These are phyloP conservation scores for Dynastes maya DNA, from an alignment of 2,888 invertebrate species.

Conservation along the genomic window DNA sequence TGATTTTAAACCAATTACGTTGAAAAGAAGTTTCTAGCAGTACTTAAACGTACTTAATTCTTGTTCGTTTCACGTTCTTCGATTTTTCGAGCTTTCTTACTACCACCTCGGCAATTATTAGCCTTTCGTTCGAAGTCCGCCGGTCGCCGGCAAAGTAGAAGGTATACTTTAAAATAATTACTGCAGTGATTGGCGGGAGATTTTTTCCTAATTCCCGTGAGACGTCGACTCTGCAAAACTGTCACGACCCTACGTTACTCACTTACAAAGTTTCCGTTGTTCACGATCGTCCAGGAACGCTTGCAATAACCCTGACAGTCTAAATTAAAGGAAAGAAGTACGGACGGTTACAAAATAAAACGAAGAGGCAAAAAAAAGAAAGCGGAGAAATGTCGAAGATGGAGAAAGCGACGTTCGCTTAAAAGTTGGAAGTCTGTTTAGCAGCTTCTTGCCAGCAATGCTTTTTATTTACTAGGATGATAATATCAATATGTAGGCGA, in stretches of 20 bases:
- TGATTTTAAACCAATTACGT: too few species aligned
- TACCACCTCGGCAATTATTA: conserved; percentile 26
- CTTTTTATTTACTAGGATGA: too few species aligned
- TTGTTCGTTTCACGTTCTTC: neutral
- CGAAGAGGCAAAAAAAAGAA: neutral
- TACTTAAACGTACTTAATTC: too few species aligned
- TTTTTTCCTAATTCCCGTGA: conserved; percentile 58
- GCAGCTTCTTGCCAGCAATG: neutral
- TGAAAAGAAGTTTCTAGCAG: too few species aligned
- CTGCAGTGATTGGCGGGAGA: conserved; percentile 67
- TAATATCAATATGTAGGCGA: too few species aligned
- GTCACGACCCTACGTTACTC: conserved; percentile 62
- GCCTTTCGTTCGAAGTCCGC: conserved; percentile 29
- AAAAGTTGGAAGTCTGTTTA: conserved; percentile 22
- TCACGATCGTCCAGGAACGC: conserved; percentile 50
- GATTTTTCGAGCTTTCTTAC: conserved; percentile 9
- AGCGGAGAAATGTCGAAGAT: conserved; percentile 16
- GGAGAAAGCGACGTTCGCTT: conserved; percentile 2
- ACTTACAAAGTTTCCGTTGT: conserved; percentile 56
- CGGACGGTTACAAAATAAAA: conserved; percentile 32
- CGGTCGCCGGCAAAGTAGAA: conserved; percentile 50
- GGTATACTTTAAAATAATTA: conserved; percentile 69
- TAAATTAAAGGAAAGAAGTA: conserved; percentile 53
- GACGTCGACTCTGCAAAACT: conserved; percentile 64
- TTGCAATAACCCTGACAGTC: conserved; percentile 55